Evolutionary conservation across 2,113 vertebrate species (phyloP), one percentile per base, ranked within the genome.

Genomic region (Erythrolamprus reginae): DNA sequence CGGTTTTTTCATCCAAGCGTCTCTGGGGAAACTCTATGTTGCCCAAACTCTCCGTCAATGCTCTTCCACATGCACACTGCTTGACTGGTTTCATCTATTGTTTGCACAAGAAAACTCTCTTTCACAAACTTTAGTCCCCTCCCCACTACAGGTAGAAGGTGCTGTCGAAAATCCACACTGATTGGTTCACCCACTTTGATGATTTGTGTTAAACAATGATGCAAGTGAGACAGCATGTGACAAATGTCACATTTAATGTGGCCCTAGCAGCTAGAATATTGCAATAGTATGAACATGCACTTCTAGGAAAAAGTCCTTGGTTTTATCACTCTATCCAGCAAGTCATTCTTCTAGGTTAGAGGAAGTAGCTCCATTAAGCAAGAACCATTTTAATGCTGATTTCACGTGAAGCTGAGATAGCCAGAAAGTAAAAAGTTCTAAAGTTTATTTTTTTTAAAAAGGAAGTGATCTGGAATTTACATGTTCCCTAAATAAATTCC

Each of bases 371-470:
- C 21, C 10, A 23, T 88, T 91, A 15, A 42, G 47, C n/a, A 88
- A 91, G 15, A n/a, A 38, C n/a, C 28, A 38, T 91, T 48, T 21
- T 1, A 3, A n/a, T 82, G 12, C 1, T 45, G 56, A 42, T 90
- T 77, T 70, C 55, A 51, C 42, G 53, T 45, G n/a, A 88, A n/a
- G 15, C 15, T 50, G 47, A 77, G 51, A 4, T 28, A 51, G 19
- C 26, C 21, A 70, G 28, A 70, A 70, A 70, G 28, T 65, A 65
- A 65, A 65, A n/a, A n/a, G 61, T 33, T 33, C 61, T 6, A 70
- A 70, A 33, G 61, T 58, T 26, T 58, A 9, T 1, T 26, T 26
- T 45, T 45, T 28, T 45, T 15, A 4, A 0, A 0, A 88, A 38
- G 52, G 21, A 89, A n/a, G 28, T 4, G 45, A 82, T n/a, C 8